Evolutionary conservation across 2,888 invertebrate species (phyloP).

Genomic region (Eupithecia insigniata): DNA sequence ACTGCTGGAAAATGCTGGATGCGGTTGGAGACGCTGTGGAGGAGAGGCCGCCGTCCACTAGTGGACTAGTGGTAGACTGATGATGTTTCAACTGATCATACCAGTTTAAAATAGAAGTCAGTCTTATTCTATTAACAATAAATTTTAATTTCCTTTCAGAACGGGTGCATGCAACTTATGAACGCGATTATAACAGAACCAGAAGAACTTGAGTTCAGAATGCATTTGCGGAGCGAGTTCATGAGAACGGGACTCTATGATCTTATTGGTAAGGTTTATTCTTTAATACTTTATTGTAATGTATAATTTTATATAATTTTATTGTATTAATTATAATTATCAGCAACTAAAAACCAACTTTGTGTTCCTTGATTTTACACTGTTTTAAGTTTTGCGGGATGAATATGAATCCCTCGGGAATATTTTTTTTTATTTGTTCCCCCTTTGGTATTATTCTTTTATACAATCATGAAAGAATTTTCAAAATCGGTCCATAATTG

Average conservation of each 20-base stretch:
- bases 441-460: too few species aligned
- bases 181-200: conserved; percentile 93
- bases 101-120: neutral
- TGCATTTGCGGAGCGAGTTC: conserved; percentile 97
- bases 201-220: conserved; percentile 95
- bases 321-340: too few species aligned
- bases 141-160: conserved; percentile 77
- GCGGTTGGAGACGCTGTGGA: too few species aligned
- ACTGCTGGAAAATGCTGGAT: too few species aligned
- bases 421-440: too few species aligned
- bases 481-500: too few species aligned
- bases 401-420: too few species aligned
- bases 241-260: conserved; percentile 97
- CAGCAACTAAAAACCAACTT: too few species aligned
- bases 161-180: conserved; percentile 95
- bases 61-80: neutral
- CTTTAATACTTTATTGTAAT: neutral
- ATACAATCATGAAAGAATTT: too few species aligned
- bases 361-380: too few species aligned
- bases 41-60: neutral
- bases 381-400: too few species aligned
- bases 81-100: neutral
- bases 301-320: too few species aligned
- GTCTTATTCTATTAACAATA: neutral
- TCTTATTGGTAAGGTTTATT: conserved; percentile 84